Base-by-base conservation (phyloP, 2,113 vertebrate species). In the Charina bottae region DNA sequence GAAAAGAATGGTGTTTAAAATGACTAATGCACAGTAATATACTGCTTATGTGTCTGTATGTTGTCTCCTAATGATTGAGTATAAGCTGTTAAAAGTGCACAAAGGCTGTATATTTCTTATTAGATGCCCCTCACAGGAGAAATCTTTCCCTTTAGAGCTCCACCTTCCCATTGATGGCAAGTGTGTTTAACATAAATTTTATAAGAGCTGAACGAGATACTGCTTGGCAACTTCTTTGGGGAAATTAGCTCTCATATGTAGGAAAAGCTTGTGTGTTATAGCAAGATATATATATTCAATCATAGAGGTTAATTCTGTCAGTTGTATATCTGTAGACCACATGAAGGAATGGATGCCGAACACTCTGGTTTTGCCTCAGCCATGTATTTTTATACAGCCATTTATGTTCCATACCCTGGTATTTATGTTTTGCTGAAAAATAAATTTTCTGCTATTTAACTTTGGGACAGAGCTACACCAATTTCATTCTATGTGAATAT, bases 401-500 rank as follows among this genome's bases (percentile, higher is more conserved):
- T 33, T 84, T 84, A 90, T 85, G 72, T 78, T 89, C 13, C 55
- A 23, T 9, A 15, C 42, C 0, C 13, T 10, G 1, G 0, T 56
- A 21, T 19, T 84, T 94, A n/a, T 90, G 53, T 78, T 13, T 64
- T 72, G n/a, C 55, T 56, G 28, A 55, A 89, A 91, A 91, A 37
- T 53, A 72, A 64, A 60, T 5, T 49, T 28, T 91, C 90, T 58
- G 0, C 33, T 90, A 87, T 55, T 37, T 33, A 62, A 83, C 55
- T 2, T 1, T 88, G 72, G 19, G 4, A 60, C 58, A 83, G 90
- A 15, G 37, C 85, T 90, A 88, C 89, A 28, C 86, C 86, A 86
- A 90, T 92, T 93, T 93, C 85, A 9, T 64, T 62, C 49, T 17
- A 60, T 89, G 49, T 89, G 89, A 91, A 94, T 94, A 85, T 90